Conservation (phyloP, 2,888 invertebrate genomes). For the Argyresthia albistria region DNA sequence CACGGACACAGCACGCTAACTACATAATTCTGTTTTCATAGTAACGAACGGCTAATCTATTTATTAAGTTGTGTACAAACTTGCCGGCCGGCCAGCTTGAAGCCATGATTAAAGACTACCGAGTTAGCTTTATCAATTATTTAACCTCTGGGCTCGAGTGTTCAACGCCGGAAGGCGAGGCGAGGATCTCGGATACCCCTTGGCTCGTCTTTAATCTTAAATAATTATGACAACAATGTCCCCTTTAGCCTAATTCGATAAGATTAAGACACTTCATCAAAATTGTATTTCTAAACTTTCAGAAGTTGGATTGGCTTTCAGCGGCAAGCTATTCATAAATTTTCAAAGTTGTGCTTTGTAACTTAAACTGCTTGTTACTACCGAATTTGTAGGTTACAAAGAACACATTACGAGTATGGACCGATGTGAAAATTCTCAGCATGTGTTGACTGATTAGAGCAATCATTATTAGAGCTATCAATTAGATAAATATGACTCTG, state of each 20-base stretch:
- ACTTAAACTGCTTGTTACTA: too few relatives aligned
- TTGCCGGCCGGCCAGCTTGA: conserved; percentile 21
- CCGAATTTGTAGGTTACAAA: too few relatives aligned
- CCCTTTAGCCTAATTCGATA: conserved; percentile 14
- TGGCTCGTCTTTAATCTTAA: conserved; percentile 44
- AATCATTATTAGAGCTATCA: too few relatives aligned
- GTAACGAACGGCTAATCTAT: conserved; percentile 17
- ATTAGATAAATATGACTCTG: too few relatives aligned
- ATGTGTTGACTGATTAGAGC: too few relatives aligned
- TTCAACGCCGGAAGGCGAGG: conserved; percentile 6
- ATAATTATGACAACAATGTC: conserved; percentile 39
- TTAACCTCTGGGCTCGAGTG: conserved; percentile 30
- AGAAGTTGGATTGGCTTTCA: background rate
- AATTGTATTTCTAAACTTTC: background rate
- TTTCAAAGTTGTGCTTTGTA: background rate
- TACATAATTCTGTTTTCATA: conserved; percentile 3
- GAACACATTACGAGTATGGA: too few relatives aligned
- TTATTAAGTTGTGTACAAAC: conserved; percentile 26
- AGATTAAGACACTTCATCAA: conserved; percentile 2
- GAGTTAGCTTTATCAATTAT: conserved; percentile 58
- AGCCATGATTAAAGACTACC: conserved; percentile 41
- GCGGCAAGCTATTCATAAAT: background rate
- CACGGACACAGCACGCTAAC: too few relatives aligned
- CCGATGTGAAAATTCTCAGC: too few relatives aligned
- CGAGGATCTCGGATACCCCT: conserved; percentile 14